Base-by-base conservation (phyloP, 2,888 invertebrate genomes). In the Dynastes grantii region DNA sequence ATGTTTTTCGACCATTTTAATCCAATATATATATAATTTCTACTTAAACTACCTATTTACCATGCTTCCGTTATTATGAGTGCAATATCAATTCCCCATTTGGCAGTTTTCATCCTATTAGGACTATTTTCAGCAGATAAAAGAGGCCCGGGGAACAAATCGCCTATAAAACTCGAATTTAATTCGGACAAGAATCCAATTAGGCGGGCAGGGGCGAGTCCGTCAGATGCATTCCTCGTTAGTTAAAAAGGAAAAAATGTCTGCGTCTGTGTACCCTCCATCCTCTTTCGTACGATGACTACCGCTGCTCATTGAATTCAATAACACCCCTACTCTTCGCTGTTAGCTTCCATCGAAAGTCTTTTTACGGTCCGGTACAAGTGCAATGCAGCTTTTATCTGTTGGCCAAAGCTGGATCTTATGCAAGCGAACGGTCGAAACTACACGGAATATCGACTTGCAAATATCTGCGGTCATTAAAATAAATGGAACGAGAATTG, bases 111-210 rank as follows among this genome's bases (percentile, higher is more conserved):
- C 22, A 68, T 53, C 51, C 68, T 53, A 51, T 68, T 68, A 68
- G 68, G 49, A 22, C 51, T 32, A 27, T 22, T 68, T 68, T 51
- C 51, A 51, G 29, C 27, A 68, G 82, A 82, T 81, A 80, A 79
- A 76, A 45, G 68, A 77, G 77, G 85, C 82, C 84, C 83, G 16
- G 84, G 84, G 84, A 85, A 85, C 85, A 85, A 85, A 85, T 85
- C 86, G 86, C 83, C 85, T 85, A 86, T 86, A 86, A 87, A 86
- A 86, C 84, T 85, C 85, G 86, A 86, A 86, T 87, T 87, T 87
- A 87, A 87, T 87, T 83, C 81, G 82, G 83, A 83, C 84, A 85
- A 84, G 85, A 86, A 87, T 87, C 86, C 87, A 87, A 87, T 87
- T 87, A 87, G 85, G 84, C 45, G 45, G 68, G 68, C 29, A 29